Conservation (phyloP, 2,888 invertebrate genomes). For the Hypomecis atomaria region DNA sequence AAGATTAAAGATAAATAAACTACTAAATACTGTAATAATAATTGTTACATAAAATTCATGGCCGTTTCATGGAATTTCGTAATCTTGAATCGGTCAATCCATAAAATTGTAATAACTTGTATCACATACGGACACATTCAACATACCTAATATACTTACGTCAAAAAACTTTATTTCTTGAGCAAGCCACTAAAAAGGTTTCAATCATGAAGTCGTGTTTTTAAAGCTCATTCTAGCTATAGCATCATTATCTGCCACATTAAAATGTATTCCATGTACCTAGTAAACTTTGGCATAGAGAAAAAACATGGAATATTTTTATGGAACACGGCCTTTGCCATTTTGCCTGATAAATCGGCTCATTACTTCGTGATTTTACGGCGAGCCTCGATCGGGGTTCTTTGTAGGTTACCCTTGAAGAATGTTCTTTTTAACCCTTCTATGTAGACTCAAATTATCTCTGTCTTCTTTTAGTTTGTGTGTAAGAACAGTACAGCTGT, state of each 20-base stretch:
- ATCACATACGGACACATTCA: too few species aligned
- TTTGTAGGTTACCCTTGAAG: conserved; percentile 36
- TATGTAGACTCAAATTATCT: conserved; percentile 27
- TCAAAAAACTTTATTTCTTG: too few species aligned
- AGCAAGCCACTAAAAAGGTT: conserved; percentile 8
- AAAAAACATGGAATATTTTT: conserved; percentile 32
- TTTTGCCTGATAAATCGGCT: conserved; percentile 35
- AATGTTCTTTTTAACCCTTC: conserved; percentile 47
- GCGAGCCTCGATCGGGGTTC: conserved; percentile 15
- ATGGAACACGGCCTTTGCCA: conserved; percentile 33
- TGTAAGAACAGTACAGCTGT: background rate
- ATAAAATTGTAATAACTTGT: too few species aligned
- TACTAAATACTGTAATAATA: too few species aligned
- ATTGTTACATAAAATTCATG: background rate
- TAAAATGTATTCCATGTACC: conserved; percentile 38
- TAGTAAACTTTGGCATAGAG: conserved; percentile 29
- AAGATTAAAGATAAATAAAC: too few species aligned
- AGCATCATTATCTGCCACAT: conserved; percentile 27
- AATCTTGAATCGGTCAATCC: too few species aligned
- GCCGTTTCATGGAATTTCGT: too few species aligned
- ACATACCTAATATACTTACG: too few species aligned
- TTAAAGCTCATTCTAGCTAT: conserved; percentile 28
- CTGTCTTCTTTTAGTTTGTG: background rate
- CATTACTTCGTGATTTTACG: conserved; percentile 30
- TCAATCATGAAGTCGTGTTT: conserved; percentile 9